Evolutionary conservation across 2,113 vertebrate genomes (phyloP).

Genomic region (Xiphorhynchus elegans): DNA sequence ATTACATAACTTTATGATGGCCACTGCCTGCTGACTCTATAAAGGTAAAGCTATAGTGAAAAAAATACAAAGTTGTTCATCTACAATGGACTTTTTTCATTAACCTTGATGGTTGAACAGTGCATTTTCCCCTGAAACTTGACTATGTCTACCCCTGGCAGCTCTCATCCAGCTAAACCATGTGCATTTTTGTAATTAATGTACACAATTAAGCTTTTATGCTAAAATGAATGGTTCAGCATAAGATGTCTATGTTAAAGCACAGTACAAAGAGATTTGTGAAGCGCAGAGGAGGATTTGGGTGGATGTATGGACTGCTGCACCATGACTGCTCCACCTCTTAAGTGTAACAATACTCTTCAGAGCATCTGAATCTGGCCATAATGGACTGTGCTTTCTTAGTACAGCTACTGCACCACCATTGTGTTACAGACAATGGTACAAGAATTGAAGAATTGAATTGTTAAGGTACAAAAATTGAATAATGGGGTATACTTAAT

Average conservation of each 20-base stretch:
- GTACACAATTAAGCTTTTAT: not conserved
- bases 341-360: not conserved
- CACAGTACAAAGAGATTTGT: not conserved
- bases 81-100: not conserved
- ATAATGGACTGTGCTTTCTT: not conserved
- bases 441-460: not conserved
- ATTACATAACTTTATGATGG: not conserved
- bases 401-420: fast-evolving
- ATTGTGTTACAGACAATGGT: not conserved
- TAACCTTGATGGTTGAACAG: not conserved
- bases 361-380: not conserved
- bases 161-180: not conserved
- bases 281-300: not conserved
- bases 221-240: not conserved
- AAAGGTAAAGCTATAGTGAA: not conserved
- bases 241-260: not conserved
- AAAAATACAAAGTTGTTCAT: not conserved
- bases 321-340: not conserved
- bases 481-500: not conserved
- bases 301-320: not conserved
- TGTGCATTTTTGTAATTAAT: not conserved
- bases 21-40: not conserved
- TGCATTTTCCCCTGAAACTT: not conserved
- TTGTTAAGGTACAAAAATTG: not conserved
- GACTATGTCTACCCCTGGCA: not conserved